Base-by-base conservation (phyloP, 2,113 vertebrate species). In the Himantopus leucocephalus region DNA sequence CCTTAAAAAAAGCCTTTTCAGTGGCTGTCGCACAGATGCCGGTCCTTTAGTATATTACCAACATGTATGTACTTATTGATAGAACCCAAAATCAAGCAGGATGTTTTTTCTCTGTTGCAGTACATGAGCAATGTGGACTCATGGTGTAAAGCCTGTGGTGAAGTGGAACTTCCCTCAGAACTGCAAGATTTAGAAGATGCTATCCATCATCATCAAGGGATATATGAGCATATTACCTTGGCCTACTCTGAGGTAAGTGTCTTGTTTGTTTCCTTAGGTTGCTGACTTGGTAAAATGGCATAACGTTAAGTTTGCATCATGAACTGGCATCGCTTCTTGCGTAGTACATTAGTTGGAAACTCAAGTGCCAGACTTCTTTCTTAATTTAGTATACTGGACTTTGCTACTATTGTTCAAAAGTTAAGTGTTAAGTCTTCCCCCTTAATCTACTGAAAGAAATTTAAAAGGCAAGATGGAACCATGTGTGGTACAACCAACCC, bases 71-170 rank as follows among this genome's bases (percentile, higher is more conserved):
- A 43, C 59, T 76, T 77, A 34, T 5, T 81, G 73, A n/a, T 21
- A 70, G 58, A 76, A 64, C 8, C 23, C 8, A 12, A 64, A 85
- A 60, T 88, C 32, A 77, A 85, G 45, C 17, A 24, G 3, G 59
- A 23, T 35, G 6, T 30, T 58, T 68, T 39, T 90, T 78, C 34
- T 75, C 29, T 60, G 10, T 84, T 95, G 66, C 90, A 99, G 99
- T 99, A 99, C 85, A 99, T 99, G 99, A 98, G 98, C 97, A 99
- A 99, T 56, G 99, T 99, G 96, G 99, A 99, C 94, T 98, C 99
- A 0, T 99, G 99, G 99, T 99, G 99, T 95, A 99, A 99, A 96
- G 99, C 99, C 6, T 99, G 99, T 45, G 99, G 99, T 11, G 99
- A 99, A 77, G 99, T 99, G 45, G 99, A 99, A 30, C 99, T 99